Evolutionary conservation across 2,888 invertebrate genomes (phyloP).

Genomic region (Caenorhabditis angaria): DNA sequence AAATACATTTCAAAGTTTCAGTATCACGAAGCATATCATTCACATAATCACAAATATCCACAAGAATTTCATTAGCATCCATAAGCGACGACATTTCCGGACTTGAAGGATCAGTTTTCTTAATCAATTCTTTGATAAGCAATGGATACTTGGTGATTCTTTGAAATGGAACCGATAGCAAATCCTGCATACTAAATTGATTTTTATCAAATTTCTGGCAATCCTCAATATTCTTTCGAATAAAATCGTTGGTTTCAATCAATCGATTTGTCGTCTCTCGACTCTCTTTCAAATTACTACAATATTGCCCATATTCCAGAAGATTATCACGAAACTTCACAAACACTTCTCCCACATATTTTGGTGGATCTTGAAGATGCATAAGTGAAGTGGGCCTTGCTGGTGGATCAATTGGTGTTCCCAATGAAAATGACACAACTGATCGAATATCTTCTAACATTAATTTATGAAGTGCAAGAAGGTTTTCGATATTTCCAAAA

Average conservation of each 20-base stretch:
- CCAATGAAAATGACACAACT: slow-evolving; percentile 50
- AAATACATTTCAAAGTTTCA: slow-evolving; percentile 88
- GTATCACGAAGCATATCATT: slow-evolving; percentile 97
- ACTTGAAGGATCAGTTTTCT: slow-evolving; percentile 77
- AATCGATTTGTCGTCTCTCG: slow-evolving; percentile 78
- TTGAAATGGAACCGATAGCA: slow-evolving; percentile 97
- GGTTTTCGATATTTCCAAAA: slow-evolving; percentile 85
- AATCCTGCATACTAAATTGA: slow-evolving; percentile 87
- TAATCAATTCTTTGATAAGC: slow-evolving; percentile 80
- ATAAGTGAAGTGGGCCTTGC: slow-evolving; percentile 33
- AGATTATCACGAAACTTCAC: slow-evolving; percentile 85
- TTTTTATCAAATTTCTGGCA: slow-evolving; percentile 89
- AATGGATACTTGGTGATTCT: slow-evolving; percentile 96
- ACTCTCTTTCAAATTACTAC: slow-evolving; percentile 90
- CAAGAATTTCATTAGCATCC: slow-evolving; percentile 78
- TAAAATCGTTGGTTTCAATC: slow-evolving; percentile 13
- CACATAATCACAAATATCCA: slow-evolving; percentile 79
- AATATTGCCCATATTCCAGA: slow-evolving; percentile 92
- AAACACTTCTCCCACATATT: slow-evolving; percentile 83
- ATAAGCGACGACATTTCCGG: slow-evolving; percentile 86
- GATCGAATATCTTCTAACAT: slow-evolving; percentile 55
- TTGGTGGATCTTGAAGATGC: background rate
- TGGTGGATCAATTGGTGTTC: slow-evolving; percentile 20
- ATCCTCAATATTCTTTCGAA: slow-evolving; percentile 77
- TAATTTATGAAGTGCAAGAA: slow-evolving; percentile 45